These are phyloP conservation scores for Falco columbarius DNA, from an alignment of 2,797 vertebrate species.

Conservation along the genomic window DNA sequence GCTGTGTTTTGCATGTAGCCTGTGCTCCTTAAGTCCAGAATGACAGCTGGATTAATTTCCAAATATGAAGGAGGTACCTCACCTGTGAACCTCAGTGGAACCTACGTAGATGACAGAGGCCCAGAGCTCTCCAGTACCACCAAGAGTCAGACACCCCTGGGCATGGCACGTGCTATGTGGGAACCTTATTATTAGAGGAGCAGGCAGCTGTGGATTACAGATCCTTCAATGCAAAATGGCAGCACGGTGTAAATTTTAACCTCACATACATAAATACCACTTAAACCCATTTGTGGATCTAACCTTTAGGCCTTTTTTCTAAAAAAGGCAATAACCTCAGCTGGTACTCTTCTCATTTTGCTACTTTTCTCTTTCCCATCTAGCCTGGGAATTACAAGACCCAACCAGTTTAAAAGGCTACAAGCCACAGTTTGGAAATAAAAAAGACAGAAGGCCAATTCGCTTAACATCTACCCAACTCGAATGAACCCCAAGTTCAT, in stretches of 20 bases:
- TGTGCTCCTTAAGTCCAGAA: background rate
- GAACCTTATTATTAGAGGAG: background rate
- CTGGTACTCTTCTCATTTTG: background rate
- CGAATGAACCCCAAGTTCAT: background rate
- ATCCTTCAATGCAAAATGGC: background rate
- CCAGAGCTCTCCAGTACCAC: background rate
- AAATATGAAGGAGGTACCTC: background rate
- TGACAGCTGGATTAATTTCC: background rate
- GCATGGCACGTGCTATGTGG: fast-evolving
- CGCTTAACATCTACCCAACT: background rate
- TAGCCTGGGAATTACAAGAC: background rate
- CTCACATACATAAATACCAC: background rate
- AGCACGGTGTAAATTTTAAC: background rate
- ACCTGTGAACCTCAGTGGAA: background rate
- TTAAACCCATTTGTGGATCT: background rate
- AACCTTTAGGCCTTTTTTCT: background rate
- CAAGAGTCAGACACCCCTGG: background rate
- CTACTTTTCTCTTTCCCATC: background rate
- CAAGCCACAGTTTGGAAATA: background rate
- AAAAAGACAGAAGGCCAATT: background rate
- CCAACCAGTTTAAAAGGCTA: background rate
- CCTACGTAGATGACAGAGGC: background rate
- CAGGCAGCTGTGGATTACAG: background rate
- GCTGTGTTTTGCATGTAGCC: background rate
- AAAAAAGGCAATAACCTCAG: background rate